Evolutionary conservation across 1,140 invertebrate genomes (phyloP).

Genomic region (Caenorhabditis tropicalis): DNA sequence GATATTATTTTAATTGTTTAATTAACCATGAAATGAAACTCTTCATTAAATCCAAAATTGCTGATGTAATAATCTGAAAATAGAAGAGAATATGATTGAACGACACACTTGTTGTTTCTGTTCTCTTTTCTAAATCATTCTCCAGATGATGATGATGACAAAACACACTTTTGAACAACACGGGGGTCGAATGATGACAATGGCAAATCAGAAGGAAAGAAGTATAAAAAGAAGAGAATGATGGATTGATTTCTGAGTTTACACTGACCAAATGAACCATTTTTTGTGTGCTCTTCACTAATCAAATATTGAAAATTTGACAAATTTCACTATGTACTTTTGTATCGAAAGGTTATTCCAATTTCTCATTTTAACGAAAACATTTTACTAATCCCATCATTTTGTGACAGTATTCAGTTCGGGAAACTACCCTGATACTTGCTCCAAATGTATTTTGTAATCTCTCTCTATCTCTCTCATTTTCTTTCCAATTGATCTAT

Average conservation of each 20-base stretch:
- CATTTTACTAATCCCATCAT: too few species aligned
- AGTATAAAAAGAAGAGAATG: not conserved
- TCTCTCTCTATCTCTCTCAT: not conserved
- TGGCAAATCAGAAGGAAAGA: constrained; percentile 3
- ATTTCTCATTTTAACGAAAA: too few species aligned
- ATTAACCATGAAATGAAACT: not conserved
- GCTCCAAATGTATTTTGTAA: not conserved
- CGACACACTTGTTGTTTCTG: not conserved
- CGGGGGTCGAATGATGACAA: constrained; percentile 22
- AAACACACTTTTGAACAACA: not conserved
- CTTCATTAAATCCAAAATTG: not conserved
- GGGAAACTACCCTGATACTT: too few species aligned
- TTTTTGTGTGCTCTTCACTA: not conserved
- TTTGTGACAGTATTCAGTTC: too few species aligned
- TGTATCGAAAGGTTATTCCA: too few species aligned
- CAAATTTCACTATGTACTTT: not conserved
- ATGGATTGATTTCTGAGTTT: not conserved
- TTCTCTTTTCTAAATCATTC: not conserved
- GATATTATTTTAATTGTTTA: not conserved
- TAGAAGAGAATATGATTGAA: not conserved
- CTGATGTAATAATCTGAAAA: not conserved
- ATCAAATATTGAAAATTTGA: not conserved
- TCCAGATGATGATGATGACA: not conserved
- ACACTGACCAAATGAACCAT: not conserved
- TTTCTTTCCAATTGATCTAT: not conserved